These are phyloP conservation scores for Lathronympha strigana DNA, from an alignment of 2,888 invertebrate species.

Conservation along the genomic window DNA sequence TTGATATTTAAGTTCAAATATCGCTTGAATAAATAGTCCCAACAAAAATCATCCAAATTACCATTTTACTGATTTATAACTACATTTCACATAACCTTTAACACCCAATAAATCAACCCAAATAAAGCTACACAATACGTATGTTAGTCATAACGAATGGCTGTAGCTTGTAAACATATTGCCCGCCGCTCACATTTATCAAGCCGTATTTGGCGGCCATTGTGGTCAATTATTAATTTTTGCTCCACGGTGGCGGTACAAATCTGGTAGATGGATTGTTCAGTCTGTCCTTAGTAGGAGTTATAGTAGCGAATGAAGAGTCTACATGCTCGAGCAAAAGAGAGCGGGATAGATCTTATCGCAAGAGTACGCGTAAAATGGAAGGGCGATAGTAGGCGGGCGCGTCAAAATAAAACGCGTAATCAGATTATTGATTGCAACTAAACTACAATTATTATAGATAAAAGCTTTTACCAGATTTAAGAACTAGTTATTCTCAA, in stretches of 20 bases:
- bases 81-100: slow-evolving; percentile 3
- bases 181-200: slow-evolving; percentile 49
- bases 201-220: slow-evolving; percentile 52
- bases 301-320: not conserved
- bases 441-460: too few species aligned
- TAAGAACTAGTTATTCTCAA: too few species aligned
- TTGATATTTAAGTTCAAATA: too few species aligned
- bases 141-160: slow-evolving; percentile 36
- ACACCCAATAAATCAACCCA: slow-evolving; percentile 28
- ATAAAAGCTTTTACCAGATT: too few species aligned
- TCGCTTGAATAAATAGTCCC: not conserved
- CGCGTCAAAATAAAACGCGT: too few species aligned
- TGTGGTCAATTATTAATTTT: slow-evolving; percentile 53
- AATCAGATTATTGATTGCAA: too few species aligned
- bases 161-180: slow-evolving; percentile 32
- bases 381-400: too few species aligned
- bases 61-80: not conserved
- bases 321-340: too few species aligned
- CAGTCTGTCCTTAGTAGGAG: slow-evolving; percentile 15
- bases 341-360: too few species aligned
- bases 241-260: slow-evolving; percentile 42
- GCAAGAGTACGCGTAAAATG: too few species aligned
- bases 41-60: not conserved
- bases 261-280: slow-evolving; percentile 28
- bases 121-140: slow-evolving; percentile 22